phyloP scores from a whole-genome alignment of 1,140 invertebrate species.

The Drosophila ficusphila region DNA sequence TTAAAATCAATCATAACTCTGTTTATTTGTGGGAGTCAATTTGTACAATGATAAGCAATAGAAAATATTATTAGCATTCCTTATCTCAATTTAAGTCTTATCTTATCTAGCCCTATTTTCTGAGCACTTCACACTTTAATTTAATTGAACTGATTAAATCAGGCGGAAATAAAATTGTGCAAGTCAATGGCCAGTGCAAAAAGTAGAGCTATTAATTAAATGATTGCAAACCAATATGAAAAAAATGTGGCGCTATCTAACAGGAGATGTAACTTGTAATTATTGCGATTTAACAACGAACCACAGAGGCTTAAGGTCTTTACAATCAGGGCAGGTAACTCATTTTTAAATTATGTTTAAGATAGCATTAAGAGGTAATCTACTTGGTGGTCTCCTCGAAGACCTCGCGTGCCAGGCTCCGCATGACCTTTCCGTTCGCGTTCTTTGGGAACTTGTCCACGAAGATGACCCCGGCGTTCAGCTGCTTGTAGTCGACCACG shows the following conservation, averaged over 20 bases:
- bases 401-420: conserved; percentile 42
- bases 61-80: neutral
- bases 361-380: neutral
- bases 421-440: conserved; percentile 84
- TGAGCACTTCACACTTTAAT: neutral
- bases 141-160: neutral
- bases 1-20: too few species aligned
- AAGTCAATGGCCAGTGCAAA: too few species aligned
- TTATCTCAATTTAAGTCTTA: neutral
- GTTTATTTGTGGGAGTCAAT: too few species aligned
- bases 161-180: too few species aligned
- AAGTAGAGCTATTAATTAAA: too few species aligned
- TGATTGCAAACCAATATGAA: too few species aligned
- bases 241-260: neutral
- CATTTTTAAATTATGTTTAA: neutral
- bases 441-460: conserved; percentile 85
- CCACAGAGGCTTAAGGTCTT: neutral
- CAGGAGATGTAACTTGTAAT: conserved; percentile 1
- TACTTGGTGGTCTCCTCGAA: conserved; percentile 42
- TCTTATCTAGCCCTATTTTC: neutral
- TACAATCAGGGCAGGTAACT: conserved; percentile 5
- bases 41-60: neutral
- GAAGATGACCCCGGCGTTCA: conserved; percentile 84
- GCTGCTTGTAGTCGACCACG: conserved; percentile 69
- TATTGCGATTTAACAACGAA: neutral